phyloP scores from a whole-genome alignment of 1,140 invertebrate species.

The Globodera rostochiensis region DNA sequence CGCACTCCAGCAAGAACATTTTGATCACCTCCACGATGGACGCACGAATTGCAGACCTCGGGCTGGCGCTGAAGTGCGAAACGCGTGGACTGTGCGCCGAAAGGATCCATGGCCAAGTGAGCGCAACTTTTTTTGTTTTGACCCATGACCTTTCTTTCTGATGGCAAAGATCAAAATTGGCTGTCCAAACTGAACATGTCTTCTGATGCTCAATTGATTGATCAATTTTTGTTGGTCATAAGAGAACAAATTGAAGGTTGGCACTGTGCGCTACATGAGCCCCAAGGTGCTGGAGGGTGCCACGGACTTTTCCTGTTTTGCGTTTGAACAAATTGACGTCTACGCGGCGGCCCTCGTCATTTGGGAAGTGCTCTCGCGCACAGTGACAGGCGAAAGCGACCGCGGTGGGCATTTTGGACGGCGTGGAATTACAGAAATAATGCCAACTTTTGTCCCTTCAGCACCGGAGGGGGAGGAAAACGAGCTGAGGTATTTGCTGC shows the following conservation, averaged over 20 bases:
- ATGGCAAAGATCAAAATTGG: too few relatives aligned
- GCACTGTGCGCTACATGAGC: conserved; percentile 93
- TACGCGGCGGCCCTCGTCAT: conserved; percentile 93
- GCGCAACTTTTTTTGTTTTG: conserved; percentile 74
- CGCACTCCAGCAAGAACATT: conserved; percentile 80
- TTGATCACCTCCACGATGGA: conserved; percentile 86
- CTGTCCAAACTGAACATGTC: too few relatives aligned
- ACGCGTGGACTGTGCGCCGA: conserved; percentile 77
- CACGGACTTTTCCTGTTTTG: conserved; percentile 91
- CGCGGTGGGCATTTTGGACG: conserved; percentile 56
- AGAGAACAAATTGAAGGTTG: conserved; percentile 72
- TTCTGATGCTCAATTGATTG: not conserved
- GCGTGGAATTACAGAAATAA: conserved; percentile 20
- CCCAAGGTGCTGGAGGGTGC: conserved; percentile 96
- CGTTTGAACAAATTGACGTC: conserved; percentile 94
- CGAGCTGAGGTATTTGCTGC: conserved; percentile 78
- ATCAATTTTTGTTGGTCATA: not conserved
- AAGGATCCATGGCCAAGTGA: conserved; percentile 81
- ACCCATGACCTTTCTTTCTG: too few relatives aligned
- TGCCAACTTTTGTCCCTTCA: conserved; percentile 20
- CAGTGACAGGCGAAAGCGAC: conserved; percentile 70
- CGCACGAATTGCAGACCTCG: conserved; percentile 96
- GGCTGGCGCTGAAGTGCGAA: conserved; percentile 88
- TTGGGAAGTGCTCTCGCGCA: conserved; percentile 87
- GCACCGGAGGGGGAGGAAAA: conserved; percentile 68